Conservation (phyloP, 2,888 invertebrate species). For the Caenorhabditis sp. region DNA sequence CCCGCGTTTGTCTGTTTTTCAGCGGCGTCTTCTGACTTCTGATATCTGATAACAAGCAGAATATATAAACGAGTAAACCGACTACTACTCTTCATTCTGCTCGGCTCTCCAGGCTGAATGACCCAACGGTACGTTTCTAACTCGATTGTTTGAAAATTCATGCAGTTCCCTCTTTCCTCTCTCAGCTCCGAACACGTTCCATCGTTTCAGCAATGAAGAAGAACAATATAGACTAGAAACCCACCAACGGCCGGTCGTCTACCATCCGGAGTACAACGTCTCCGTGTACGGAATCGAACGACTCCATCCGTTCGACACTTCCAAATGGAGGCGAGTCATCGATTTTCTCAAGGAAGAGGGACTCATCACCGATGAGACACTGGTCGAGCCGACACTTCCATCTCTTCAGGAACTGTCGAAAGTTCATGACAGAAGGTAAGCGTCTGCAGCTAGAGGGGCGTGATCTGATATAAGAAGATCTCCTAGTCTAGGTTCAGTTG, state of each 20-base stretch:
- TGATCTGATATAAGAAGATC: too few species aligned
- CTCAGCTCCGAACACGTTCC: too few species aligned
- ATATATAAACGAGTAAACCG: constrained; percentile 15
- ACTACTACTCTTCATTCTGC: constrained; percentile 25
- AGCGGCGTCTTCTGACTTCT: constrained; percentile 39
- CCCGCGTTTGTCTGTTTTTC: constrained; percentile 30
- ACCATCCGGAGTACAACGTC: constrained; percentile 90
- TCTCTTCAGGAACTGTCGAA: constrained; percentile 88
- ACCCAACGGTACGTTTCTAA: constrained; percentile 35
- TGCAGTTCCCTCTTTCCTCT: too few species aligned
- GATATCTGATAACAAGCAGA: constrained; percentile 38
- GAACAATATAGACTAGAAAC: constrained; percentile 14
- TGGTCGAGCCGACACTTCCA: constrained; percentile 89
- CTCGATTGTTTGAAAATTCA: background rate
- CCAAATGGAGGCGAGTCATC: constrained; percentile 90
- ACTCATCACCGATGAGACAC: constrained; percentile 86
- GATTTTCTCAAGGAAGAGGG: constrained; percentile 85
- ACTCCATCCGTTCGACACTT: constrained; percentile 92
- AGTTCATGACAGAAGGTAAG: constrained; percentile 88
- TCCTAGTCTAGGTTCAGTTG: too few species aligned
- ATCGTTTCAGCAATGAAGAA: constrained; percentile 25
- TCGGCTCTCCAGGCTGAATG: constrained; percentile 20
- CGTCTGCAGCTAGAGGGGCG: background rate
- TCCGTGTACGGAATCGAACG: constrained; percentile 90
- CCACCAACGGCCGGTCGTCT: constrained; percentile 87